phyloP scores from a whole-genome alignment of 2,797 vertebrate species.

The Cuniculus paca region DNA sequence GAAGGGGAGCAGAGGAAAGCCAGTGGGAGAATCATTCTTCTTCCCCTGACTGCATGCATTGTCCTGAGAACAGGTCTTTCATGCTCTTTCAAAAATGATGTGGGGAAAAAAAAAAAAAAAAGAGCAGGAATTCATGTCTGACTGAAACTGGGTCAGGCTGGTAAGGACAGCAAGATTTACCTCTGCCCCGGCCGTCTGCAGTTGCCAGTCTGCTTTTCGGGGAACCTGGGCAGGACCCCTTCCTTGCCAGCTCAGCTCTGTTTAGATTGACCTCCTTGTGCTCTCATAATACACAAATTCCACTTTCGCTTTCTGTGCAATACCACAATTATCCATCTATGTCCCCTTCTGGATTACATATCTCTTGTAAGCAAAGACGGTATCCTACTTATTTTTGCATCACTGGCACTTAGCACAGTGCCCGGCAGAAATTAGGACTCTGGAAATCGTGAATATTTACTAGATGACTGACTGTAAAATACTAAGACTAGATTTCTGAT shows the following conservation, averaged over 20 bases:
- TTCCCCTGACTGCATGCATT: neutral
- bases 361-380: slow-evolving; percentile 4
- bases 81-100: neutral
- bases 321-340: neutral
- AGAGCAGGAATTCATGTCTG: accelerated
- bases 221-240: neutral
- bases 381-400: slow-evolving; percentile 33
- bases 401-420: neutral
- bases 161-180: neutral
- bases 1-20: neutral
- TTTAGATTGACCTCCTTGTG: neutral
- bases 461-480: slow-evolving; percentile 6
- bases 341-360: neutral
- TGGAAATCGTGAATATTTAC: slow-evolving; percentile 61
- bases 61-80: neutral
- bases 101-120: neutral
- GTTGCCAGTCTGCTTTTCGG: neutral
- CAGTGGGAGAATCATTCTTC: neutral
- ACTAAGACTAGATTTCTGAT: slow-evolving; percentile 51
- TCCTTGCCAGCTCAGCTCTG: neutral
- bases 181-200: neutral
- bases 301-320: neutral
- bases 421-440: slow-evolving; percentile 60
- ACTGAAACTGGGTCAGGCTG: neutral
- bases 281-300: accelerated